Conservation (phyloP, 2,113 vertebrate genomes). For the Hippopotamus amphibius region DNA sequence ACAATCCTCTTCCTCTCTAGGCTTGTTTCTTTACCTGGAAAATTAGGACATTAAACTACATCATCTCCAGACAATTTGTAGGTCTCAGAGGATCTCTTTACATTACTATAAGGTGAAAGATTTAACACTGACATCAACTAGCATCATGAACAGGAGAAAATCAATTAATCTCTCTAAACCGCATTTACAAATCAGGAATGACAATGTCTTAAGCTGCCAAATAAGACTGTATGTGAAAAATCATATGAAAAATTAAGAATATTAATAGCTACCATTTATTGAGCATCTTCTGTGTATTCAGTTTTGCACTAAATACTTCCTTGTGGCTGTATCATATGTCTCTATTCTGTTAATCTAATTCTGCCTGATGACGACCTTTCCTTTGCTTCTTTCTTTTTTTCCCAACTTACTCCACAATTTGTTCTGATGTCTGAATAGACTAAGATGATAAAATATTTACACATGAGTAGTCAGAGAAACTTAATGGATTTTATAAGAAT, state of each 20-base stretch:
- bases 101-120: background rate
- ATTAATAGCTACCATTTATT: background rate
- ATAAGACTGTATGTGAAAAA: background rate
- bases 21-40: slow-evolving; percentile 39
- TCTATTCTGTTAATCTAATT: background rate
- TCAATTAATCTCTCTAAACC: background rate
- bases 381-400: background rate
- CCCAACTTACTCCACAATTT: background rate
- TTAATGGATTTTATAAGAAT: background rate
- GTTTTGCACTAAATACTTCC: background rate
- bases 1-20: background rate
- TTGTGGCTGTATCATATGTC: background rate
- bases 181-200: slow-evolving; percentile 37
- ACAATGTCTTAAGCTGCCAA: background rate
- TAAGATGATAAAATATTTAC: background rate
- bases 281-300: background rate
- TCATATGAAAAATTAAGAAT: background rate
- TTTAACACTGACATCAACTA: background rate
- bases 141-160: background rate
- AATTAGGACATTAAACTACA: background rate
- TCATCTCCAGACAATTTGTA: background rate
- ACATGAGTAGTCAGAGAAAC: slow-evolving; percentile 9
- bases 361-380: background rate
- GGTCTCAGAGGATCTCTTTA: background rate
- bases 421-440: background rate